phyloP scores from a whole-genome alignment of 1,140 invertebrate genomes.

The Dufourea novaeangliae region DNA sequence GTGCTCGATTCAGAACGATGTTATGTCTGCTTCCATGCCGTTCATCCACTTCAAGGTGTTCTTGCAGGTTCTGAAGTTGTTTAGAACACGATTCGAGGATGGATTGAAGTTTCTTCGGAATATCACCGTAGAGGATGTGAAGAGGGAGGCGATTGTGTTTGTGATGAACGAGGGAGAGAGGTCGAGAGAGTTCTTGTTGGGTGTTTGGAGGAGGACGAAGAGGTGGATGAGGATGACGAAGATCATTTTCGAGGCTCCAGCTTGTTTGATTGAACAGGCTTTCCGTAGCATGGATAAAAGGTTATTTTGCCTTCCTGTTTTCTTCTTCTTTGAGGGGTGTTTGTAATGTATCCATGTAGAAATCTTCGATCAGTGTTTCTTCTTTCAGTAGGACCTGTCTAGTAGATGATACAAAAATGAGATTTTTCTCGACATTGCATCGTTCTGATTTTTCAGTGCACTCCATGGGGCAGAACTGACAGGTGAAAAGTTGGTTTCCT shows the following conservation, averaged over 20 bases:
- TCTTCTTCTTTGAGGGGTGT: not conserved
- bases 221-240: constrained; percentile 2
- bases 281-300: constrained; percentile 62
- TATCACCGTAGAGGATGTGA: not conserved
- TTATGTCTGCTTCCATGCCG: constrained; percentile 35
- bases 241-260: constrained; percentile 48
- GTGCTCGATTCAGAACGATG: not conserved
- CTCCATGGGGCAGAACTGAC: constrained; percentile 66
- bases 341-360: no score
- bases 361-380: no score
- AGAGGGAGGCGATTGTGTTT: not conserved
- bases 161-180: not conserved
- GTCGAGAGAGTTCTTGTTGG: constrained; percentile 20
- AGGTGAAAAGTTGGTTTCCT: constrained; percentile 69
- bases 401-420: not conserved
- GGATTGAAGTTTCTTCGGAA: constrained; percentile 3
- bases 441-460: constrained; percentile 47
- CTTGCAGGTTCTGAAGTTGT: not conserved
- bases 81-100: not conserved
- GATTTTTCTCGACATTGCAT: not conserved
- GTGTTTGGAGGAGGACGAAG: constrained; percentile 7
- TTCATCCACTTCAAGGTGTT: constrained; percentile 25
- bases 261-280: constrained; percentile 59
- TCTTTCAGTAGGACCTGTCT: not conserved
- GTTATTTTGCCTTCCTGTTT: constrained; percentile 31